These are phyloP conservation scores for Phymorhynchus buccinoides DNA, from an alignment of 1,140 invertebrate species.

Conservation along the genomic window DNA sequence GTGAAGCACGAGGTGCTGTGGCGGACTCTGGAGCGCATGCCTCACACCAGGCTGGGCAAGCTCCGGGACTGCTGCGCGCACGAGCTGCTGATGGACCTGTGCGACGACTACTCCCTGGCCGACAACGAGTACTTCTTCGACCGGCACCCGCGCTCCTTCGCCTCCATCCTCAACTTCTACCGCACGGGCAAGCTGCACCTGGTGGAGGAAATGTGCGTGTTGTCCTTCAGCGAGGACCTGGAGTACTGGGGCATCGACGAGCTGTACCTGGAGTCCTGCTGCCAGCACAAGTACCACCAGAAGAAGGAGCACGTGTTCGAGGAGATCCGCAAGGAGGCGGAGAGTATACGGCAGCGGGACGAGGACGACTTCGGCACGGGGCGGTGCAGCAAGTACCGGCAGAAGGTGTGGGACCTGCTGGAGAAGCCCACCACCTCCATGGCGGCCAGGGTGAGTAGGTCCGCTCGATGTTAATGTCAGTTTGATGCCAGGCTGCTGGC, in stretches of 20 bases:
- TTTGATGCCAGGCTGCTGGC: no score
- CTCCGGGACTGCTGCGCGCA: conserved; percentile 95
- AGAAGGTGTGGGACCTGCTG: conserved; percentile 97
- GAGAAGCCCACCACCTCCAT: conserved; percentile 98
- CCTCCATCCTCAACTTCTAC: conserved; percentile 98
- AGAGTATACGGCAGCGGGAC: conserved; percentile 87
- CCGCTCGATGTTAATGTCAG: neutral
- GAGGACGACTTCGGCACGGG: conserved; percentile 97
- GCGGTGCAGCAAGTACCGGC: conserved; percentile 93
- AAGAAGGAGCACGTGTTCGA: conserved; percentile 98
- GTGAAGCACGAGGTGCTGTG: conserved; percentile 97
- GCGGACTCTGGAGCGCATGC: conserved; percentile 94
- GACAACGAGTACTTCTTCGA: conserved; percentile 99
- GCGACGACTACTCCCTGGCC: conserved; percentile 96
- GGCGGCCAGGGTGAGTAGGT: conserved; percentile 90
- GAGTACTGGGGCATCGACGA: conserved; percentile 99
- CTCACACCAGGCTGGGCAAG: conserved; percentile 93
- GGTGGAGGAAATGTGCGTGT: conserved; percentile 98
- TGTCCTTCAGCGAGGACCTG: conserved; percentile 97
- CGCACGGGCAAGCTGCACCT: conserved; percentile 97
- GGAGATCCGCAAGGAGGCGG: conserved; percentile 98
- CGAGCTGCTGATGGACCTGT: conserved; percentile 94
- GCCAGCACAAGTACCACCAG: conserved; percentile 98
- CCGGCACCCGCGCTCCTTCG: conserved; percentile 96
- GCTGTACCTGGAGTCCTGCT: conserved; percentile 96